phyloP scores from a whole-genome alignment of 2,888 invertebrate species.

The Mesochorus sp. region DNA sequence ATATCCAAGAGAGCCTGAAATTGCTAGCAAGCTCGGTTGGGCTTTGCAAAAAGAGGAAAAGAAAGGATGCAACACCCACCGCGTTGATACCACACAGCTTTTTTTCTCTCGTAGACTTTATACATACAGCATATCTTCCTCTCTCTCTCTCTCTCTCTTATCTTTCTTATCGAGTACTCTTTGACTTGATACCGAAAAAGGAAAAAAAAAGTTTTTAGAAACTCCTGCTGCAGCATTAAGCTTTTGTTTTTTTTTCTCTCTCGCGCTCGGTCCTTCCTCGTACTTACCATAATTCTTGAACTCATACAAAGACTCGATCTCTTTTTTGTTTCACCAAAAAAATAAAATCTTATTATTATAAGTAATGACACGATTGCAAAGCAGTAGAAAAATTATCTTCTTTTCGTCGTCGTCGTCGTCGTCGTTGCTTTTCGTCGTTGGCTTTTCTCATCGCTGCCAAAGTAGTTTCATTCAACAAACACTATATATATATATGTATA shows the following conservation, averaged over 20 bases:
- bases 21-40: not conserved
- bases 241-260: not conserved
- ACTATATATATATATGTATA: not conserved
- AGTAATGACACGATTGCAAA: not conserved
- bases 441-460: not conserved
- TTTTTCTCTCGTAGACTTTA: too few species aligned
- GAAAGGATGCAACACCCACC: not conserved
- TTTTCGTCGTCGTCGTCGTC: not conserved
- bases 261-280: not conserved
- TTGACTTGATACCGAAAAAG: constrained; percentile 16
- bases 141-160: not conserved
- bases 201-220: constrained; percentile 5
- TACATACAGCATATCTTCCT: too few species aligned
- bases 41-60: constrained; percentile 15
- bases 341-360: not conserved
- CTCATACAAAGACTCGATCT: not conserved
- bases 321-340: not conserved
- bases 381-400: not conserved
- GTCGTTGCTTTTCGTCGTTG: not conserved
- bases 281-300: constrained; percentile 2
- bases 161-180: constrained; percentile 17
- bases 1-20: constrained; percentile 23
- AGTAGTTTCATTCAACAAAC: constrained; percentile 1
- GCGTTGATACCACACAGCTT: constrained; percentile 4
- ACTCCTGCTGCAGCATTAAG: constrained; percentile 12